Evolutionary conservation across 2,113 vertebrate species (phyloP).

Genomic region (Crypturellus undulatus): DNA sequence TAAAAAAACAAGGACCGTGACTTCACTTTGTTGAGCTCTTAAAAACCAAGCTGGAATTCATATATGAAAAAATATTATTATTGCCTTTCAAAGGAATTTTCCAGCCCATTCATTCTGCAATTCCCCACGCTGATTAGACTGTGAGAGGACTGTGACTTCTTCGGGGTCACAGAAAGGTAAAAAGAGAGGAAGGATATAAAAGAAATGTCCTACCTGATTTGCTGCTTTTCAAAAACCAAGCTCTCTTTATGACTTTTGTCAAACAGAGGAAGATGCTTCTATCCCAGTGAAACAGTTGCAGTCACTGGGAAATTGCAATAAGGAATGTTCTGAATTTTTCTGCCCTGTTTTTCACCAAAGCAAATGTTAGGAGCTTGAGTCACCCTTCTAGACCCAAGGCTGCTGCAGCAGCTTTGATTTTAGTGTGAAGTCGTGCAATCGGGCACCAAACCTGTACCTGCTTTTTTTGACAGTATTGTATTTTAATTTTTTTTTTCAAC

Average conservation of each 20-base stretch:
- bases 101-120: constrained; percentile 66
- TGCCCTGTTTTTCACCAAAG: background rate
- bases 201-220: constrained; percentile 72
- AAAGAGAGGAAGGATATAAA: constrained; percentile 62
- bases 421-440: background rate
- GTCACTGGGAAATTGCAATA: background rate
- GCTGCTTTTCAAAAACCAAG: constrained; percentile 64
- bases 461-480: background rate
- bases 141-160: constrained; percentile 60
- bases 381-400: background rate
- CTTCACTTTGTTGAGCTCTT: constrained; percentile 57
- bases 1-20: constrained; percentile 16
- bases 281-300: background rate
- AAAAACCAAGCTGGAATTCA: constrained; percentile 39
- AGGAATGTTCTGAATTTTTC: background rate
- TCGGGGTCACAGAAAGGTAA: constrained; percentile 68
- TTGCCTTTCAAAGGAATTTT: constrained; percentile 69
- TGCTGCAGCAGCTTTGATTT: background rate
- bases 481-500: background rate
- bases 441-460: background rate
- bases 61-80: constrained; percentile 55
- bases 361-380: background rate
- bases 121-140: constrained; percentile 49
- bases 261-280: constrained; percentile 53
- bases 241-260: constrained; percentile 65